A percentile compares a stretch with the other conserved stretches of the same genome.
phyloP scores from a whole-genome alignment of 2,797 vertebrate species.

The Schizothorax lantsangensis region DNA sequence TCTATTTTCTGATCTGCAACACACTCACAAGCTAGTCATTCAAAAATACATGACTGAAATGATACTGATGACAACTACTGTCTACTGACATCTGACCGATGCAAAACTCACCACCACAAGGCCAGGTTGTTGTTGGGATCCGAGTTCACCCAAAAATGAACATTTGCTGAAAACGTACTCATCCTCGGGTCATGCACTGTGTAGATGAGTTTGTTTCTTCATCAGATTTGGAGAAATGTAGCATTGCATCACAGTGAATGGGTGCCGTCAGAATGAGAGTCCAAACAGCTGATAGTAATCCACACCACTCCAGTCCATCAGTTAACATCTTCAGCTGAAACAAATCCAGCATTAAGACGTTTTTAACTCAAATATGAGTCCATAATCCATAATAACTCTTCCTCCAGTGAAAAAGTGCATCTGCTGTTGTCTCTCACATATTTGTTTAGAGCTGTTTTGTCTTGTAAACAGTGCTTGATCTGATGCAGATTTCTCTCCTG shows the following conservation, averaged over 20 bases:
- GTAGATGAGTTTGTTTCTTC: neutral
- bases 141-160: neutral
- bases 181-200: too few relatives aligned
- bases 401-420: too few relatives aligned
- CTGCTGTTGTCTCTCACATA: neutral
- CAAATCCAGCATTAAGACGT: too few relatives aligned
- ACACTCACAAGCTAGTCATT: neutral
- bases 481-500: neutral
- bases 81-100: neutral
- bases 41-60: neutral
- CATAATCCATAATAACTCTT: neutral
- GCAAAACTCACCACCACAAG: neutral
- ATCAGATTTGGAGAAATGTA: neutral
- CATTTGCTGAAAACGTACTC: neutral
- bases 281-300: neutral
- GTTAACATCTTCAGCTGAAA: neutral
- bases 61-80: neutral
- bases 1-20: slow-evolving; percentile 24
- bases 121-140: neutral
- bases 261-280: neutral
- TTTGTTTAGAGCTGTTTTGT: neutral
- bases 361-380: too few relatives aligned
- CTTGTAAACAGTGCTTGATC: neutral
- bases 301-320: neutral
- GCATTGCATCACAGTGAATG: neutral